phyloP scores from a whole-genome alignment of 2,888 invertebrate species.

The Lasioglossum zephyrum region DNA sequence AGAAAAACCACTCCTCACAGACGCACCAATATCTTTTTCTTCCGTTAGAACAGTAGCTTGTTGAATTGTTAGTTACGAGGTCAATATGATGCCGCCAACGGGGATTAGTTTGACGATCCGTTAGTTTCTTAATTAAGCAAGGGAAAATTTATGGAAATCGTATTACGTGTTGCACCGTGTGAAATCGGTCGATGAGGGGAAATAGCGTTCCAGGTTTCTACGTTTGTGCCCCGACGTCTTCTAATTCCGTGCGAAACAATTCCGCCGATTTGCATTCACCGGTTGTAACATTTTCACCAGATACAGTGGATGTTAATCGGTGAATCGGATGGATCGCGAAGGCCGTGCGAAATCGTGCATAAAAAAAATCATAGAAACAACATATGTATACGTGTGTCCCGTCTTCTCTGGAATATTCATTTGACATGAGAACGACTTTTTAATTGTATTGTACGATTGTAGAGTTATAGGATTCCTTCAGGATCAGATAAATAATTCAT shows the following conservation, averaged over 20 bases:
- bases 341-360: conserved; percentile 40
- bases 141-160: conserved; percentile 30
- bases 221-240: conserved; percentile 16
- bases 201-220: conserved; percentile 28
- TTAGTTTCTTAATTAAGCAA: conserved; percentile 13
- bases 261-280: conserved; percentile 22
- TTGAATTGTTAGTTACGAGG: conserved; percentile 21
- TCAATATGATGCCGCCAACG: conserved; percentile 25
- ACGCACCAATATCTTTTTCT: neutral
- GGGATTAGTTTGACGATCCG: neutral
- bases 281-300: conserved; percentile 4
- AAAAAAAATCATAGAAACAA: conserved; percentile 19
- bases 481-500: neutral
- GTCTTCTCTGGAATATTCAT: neutral
- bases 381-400: neutral
- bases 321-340: conserved; percentile 10
- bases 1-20: neutral
- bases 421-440: neutral
- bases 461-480: neutral
- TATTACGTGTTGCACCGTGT: conserved; percentile 33
- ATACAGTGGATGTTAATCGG: conserved; percentile 13
- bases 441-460: neutral
- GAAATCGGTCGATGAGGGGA: conserved; percentile 44
- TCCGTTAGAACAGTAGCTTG: neutral
- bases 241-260: conserved; percentile 32